phyloP scores from a whole-genome alignment of 2,113 vertebrate species.

The Oostethus manadensis region DNA sequence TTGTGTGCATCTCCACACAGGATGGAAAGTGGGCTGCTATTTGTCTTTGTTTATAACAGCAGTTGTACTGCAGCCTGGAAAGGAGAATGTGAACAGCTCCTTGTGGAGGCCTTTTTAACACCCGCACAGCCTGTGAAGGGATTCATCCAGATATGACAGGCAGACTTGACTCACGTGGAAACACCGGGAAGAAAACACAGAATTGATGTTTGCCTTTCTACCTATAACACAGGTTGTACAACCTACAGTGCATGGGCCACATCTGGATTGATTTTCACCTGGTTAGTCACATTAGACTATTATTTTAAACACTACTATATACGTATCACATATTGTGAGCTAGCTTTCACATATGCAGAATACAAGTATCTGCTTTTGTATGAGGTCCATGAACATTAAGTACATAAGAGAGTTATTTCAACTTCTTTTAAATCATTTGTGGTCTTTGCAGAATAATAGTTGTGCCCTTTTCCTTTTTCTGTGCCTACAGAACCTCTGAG shows the following conservation, averaged over 20 bases:
- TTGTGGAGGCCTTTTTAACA: constrained; percentile 17
- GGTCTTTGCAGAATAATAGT: constrained; percentile 5
- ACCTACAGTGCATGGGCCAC: no score
- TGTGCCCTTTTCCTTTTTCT: constrained; percentile 1
- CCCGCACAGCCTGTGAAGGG: constrained; percentile 20
- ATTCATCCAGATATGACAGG: constrained; percentile 21
- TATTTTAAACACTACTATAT: no score
- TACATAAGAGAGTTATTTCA: not conserved
- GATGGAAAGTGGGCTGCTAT: not conserved
- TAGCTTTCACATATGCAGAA: no score
- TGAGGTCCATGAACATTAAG: not conserved
- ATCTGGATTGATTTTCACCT: no score
- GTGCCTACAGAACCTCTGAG: constrained; percentile 84
- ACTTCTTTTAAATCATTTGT: constrained; percentile 4
- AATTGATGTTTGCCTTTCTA: no score
- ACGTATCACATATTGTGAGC: no score
- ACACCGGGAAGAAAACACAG: not conserved
- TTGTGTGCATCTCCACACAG: not conserved
- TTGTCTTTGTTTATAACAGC: not conserved
- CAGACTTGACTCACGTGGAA: constrained; percentile 10
- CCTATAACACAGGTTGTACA: no score
- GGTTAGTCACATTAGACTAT: no score
- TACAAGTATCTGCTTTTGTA: constrained; percentile 4
- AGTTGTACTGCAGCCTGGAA: constrained; percentile 18
- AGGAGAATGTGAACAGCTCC: constrained; percentile 16